Evolutionary conservation across 1,140 invertebrate genomes (phyloP).

Genomic region (Conus betulinus): DNA sequence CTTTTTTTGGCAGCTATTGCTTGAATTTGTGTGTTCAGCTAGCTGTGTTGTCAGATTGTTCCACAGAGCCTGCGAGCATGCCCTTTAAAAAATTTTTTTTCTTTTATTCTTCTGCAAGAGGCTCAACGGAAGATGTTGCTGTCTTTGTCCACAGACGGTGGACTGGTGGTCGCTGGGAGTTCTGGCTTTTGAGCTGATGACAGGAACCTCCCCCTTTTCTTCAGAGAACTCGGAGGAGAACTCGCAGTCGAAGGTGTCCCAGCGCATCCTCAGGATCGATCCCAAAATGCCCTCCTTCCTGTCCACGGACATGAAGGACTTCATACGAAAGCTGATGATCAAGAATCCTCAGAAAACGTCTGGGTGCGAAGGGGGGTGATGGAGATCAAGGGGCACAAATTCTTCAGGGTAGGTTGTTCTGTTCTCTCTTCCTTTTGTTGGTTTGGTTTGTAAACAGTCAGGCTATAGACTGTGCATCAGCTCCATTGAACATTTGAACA

Average conservation of each 20-base stretch:
- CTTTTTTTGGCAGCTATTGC: no score
- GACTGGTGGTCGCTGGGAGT: conserved; percentile 99
- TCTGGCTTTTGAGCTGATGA: conserved; percentile 96
- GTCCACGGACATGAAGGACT: conserved; percentile 80
- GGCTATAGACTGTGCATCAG: no score
- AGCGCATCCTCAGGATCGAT: conserved; percentile 88
- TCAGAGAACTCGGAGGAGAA: conserved; percentile 91
- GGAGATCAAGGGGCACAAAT: conserved; percentile 94
- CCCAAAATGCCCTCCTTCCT: conserved; percentile 89
- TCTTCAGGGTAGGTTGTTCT: conserved; percentile 84
- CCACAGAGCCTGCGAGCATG: no score
- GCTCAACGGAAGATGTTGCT: no score
- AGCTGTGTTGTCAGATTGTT: no score
- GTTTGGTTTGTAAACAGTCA: no score
- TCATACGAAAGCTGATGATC: conserved; percentile 86
- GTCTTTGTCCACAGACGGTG: conserved; percentile 83
- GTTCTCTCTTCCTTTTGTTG: no score
- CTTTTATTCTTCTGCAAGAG: no score
- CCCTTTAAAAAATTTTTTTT: not conserved
- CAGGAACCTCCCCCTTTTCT: conserved; percentile 97
- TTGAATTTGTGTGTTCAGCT: no score
- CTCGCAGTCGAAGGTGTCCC: conserved; percentile 94
- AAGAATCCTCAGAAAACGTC: conserved; percentile 89
- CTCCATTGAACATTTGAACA: no score
- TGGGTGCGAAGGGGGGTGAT: conserved; percentile 86